Percentiles rank a stretch among this genome's conserved stretches.
These are phyloP conservation scores for Agraylea sexmaculata DNA, from an alignment of 1,140 invertebrate species.

Conservation along the genomic window DNA sequence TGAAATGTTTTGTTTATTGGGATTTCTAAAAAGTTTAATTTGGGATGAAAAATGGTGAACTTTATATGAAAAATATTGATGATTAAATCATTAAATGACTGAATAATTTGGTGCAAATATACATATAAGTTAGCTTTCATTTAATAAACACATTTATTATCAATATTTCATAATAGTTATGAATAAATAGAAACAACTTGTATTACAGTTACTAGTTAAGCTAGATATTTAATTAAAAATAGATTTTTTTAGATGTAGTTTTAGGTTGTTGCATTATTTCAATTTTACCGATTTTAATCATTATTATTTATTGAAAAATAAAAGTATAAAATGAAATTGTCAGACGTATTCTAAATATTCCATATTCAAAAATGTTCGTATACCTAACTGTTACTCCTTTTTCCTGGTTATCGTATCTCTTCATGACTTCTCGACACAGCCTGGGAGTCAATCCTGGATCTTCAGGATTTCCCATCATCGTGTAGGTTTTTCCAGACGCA, in stretches of 20 bases:
- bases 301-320: no score
- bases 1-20: no score
- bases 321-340: no score
- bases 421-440: slow-evolving; percentile 37
- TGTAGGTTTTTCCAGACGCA: slow-evolving; percentile 67
- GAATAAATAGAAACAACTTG: not conserved
- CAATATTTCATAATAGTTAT: not conserved
- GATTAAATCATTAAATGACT: not conserved
- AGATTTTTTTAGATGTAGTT: no score
- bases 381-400: slow-evolving; percentile 31
- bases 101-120: no score
- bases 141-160: not conserved
- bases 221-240: no score
- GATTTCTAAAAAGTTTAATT: no score
- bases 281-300: no score
- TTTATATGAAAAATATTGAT: no score
- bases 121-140: not conserved
- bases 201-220: not conserved
- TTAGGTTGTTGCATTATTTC: no score
- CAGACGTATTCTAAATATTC: not conserved
- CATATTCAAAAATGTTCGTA: slow-evolving; percentile 2
- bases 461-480: slow-evolving; percentile 51
- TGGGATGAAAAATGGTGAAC: no score
- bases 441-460: slow-evolving; percentile 33
- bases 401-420: slow-evolving; percentile 24